Conservation (phyloP, 2,797 vertebrate genomes). For the Miichthys miiuy region DNA sequence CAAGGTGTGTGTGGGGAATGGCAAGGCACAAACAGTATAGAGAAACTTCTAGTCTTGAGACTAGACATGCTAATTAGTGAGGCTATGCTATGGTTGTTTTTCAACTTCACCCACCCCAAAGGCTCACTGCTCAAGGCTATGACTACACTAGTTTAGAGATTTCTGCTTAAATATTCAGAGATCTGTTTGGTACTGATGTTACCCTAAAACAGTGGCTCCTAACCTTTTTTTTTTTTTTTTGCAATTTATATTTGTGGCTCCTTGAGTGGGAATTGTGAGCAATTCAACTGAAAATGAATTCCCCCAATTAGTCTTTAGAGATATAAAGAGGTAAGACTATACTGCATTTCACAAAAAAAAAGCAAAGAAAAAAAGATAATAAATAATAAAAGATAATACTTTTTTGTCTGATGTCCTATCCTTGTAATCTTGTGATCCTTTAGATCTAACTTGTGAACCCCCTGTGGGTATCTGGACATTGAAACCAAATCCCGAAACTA, state of each 20-base stretch:
- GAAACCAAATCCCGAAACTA: too few species aligned
- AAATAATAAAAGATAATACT: neutral
- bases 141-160: constrained; percentile 4
- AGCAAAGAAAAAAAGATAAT: too few species aligned
- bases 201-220: neutral
- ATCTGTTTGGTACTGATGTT: neutral
- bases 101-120: neutral
- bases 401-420: too few species aligned
- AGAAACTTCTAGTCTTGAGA: constrained; percentile 17
- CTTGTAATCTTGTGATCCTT: too few species aligned
- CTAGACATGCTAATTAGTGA: constrained; percentile 43
- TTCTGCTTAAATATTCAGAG: neutral
- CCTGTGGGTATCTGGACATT: neutral
- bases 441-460: neutral
- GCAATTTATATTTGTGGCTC: neutral
- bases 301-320: neutral
- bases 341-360: neutral
- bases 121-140: neutral
- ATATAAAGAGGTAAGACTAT: neutral
- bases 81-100: constrained; percentile 25
- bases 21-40: neutral
- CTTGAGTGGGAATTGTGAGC: neutral
- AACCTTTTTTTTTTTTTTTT: too few species aligned
- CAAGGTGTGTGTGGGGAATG: constrained; percentile 21
- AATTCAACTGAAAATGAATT: neutral